A percentile compares a stretch with the other conserved stretches of the same genome.
phyloP scores from a whole-genome alignment of 2,113 vertebrate genomes.

The Antigone vipio region DNA sequence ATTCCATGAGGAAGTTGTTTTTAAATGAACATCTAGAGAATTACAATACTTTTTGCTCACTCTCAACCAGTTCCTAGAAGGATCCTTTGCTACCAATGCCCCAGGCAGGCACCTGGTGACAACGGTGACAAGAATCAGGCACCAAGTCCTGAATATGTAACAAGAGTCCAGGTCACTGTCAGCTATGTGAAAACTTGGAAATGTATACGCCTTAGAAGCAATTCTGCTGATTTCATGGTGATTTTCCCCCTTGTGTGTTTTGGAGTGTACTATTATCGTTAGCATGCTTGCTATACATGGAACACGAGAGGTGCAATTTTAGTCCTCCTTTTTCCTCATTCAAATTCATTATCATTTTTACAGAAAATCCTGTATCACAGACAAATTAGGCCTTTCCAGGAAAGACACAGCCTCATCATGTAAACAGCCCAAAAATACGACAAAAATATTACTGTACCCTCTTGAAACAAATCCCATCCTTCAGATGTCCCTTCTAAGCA shows the following conservation, averaged over 20 bases:
- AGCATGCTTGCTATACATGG: not conserved
- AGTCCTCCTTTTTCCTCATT: not conserved
- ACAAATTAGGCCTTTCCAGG: not conserved
- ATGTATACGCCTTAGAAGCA: constrained; percentile 39
- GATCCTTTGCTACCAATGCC: not conserved
- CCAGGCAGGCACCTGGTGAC: not conserved
- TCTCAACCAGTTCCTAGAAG: constrained; percentile 1
- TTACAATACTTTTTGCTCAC: not conserved
- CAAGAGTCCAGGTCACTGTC: constrained; percentile 14
- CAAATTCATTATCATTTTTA: not conserved
- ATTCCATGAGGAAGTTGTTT: not conserved
- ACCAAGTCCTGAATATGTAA: not conserved
- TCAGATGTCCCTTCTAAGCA: not conserved
- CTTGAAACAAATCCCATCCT: not conserved
- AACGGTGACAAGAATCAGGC: not conserved
- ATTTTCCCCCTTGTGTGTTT: constrained; percentile 1
- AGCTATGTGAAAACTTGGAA: constrained; percentile 42
- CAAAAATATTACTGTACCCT: not conserved
- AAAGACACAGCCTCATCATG: not conserved
- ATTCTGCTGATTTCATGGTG: constrained; percentile 37
- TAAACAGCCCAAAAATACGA: not conserved
- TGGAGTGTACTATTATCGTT: not conserved
- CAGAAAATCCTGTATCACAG: not conserved
- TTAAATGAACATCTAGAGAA: not conserved
- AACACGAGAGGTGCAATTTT: not conserved